A percentile compares a stretch with the other conserved stretches of the same genome.
phyloP scores from a whole-genome alignment of 2,888 invertebrate genomes.

The Sphaerophoria taeniata region DNA sequence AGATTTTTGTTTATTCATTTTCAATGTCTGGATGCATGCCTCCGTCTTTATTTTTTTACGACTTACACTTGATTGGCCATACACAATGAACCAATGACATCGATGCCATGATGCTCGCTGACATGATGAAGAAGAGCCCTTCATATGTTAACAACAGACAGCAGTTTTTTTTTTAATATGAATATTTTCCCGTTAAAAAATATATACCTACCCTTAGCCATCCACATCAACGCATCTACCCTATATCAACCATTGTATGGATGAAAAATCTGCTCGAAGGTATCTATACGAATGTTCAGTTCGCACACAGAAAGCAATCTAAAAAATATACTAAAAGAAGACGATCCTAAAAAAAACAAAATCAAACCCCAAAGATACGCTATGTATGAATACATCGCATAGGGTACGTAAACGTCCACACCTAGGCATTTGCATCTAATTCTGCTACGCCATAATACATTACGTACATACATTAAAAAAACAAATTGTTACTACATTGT shows the following conservation, averaged over 20 bases:
- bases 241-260: background rate
- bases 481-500: too few species aligned
- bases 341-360: too few species aligned
- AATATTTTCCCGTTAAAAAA: background rate
- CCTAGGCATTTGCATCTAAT: too few species aligned
- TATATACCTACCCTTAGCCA: background rate
- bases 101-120: conserved; percentile 28
- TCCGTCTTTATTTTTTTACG: conserved; percentile 42
- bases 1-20: conserved; percentile 11
- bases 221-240: conserved; percentile 31
- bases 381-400: too few species aligned
- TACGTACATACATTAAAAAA: too few species aligned
- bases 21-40: background rate
- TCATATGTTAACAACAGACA: conserved; percentile 26
- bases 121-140: conserved; percentile 30
- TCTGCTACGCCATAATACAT: too few species aligned
- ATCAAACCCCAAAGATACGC: too few species aligned
- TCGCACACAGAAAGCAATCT: too few species aligned
- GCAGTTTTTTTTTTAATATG: conserved; percentile 14
- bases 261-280: too few species aligned
- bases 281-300: too few species aligned
- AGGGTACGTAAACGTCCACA: too few species aligned
- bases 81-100: conserved; percentile 73
- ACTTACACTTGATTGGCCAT: conserved; percentile 74
- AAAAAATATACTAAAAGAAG: too few species aligned